phyloP scores from a whole-genome alignment of 1,140 invertebrate genomes.

The Rhagoletis pomonella region DNA sequence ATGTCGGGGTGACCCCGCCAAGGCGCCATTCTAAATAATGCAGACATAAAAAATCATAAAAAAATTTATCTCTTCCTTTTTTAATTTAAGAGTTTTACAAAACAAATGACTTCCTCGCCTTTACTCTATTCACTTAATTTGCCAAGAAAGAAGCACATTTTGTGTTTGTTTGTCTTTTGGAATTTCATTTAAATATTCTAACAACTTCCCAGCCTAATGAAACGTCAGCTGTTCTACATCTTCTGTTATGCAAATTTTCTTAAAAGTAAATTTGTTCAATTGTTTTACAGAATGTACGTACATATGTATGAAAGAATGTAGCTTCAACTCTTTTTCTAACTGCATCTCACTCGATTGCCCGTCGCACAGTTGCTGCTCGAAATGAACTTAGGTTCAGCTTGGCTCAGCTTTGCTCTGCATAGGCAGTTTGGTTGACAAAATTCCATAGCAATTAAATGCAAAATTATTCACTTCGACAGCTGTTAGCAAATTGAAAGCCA shows the following conservation, averaged over 20 bases:
- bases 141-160: neutral
- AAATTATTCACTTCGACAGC: slow-evolving; percentile 50
- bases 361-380: neutral
- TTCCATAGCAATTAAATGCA: slow-evolving; percentile 31
- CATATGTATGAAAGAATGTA: neutral
- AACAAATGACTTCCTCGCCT: neutral
- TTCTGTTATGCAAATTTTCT: slow-evolving; percentile 48
- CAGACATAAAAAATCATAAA: no score
- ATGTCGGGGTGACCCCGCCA: no score
- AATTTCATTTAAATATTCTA: slow-evolving; percentile 41
- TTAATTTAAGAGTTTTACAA: no score
- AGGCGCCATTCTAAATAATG: no score
- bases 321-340: neutral
- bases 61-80: no score
- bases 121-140: neutral
- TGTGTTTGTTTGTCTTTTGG: slow-evolving; percentile 5
- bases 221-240: slow-evolving; percentile 44
- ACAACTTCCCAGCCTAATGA: slow-evolving; percentile 35
- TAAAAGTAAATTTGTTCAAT: slow-evolving; percentile 44
- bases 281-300: neutral
- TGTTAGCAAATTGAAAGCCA: slow-evolving; percentile 22
- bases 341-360: neutral
- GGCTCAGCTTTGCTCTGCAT: neutral
- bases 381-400: slow-evolving; percentile 23
- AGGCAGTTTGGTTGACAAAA: slow-evolving; percentile 49